Evolutionary conservation across 2,888 invertebrate species (phyloP), one percentile per base, ranked within the genome.

Genomic region (Drosophila testacea): DNA sequence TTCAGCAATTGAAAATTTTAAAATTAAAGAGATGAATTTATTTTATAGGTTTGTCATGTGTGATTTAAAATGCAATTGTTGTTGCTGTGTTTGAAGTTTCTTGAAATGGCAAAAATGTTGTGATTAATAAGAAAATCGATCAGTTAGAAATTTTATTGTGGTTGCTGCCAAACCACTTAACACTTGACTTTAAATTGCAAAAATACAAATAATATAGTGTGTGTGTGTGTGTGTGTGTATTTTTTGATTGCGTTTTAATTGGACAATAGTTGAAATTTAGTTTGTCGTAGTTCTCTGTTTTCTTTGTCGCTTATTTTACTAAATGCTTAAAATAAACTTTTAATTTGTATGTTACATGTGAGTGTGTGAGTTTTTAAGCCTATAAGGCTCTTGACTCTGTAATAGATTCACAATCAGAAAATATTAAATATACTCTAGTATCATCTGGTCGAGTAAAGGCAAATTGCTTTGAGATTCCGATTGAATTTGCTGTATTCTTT

Each of bases 161-260:
- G 34, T 51, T 51, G 38, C 38, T 38, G 28, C 9, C 34, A 44
- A 44, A 34, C 34, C 22, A 36, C 34, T 56, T 56, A 44, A 44
- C 44, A 56, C 44, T 44, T 42, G 55, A 44, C 32, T 22, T 32
- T 22, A 11, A 30, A 32, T 34, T 22, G 44, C 55, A 7, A 44
- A 36, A 50, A 22, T 50, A n/a, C 7, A 36, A 7, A 27, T 27
- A n/a, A 27, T 11, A n/a, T 50, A 36, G 22, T 22, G 22, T 22
- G 22, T 22, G 22, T 22, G 22, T 22, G 3, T 22, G 22, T 22
- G 22, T 22, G 22, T 22, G 22, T 22, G 3, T n/a, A n/a, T n/a
- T 7, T 27, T 56, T 44, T 44, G 44, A 56, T 56, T 44, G 34
- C 10, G 34, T 48, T 59, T 38, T 59, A 48, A 59, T 39, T 59